A percentile compares a stretch with the other conserved stretches of the same genome.
Conservation (phyloP, 2,113 vertebrate genomes). For the Eretmochelys imbricata region DNA sequence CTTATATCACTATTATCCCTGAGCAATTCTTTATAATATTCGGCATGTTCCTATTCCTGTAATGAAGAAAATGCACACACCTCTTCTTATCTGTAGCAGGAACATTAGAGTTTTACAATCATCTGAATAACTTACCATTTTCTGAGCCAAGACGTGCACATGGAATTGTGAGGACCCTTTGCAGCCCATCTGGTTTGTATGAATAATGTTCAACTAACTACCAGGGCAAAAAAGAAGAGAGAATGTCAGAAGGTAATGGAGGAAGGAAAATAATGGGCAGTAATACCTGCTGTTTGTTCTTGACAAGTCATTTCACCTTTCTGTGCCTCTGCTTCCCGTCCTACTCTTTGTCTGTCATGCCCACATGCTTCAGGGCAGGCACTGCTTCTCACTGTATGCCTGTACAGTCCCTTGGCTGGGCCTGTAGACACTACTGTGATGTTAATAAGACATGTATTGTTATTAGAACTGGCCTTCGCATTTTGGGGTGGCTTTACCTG, state of each 20-base stretch:
- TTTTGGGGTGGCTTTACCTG: neutral
- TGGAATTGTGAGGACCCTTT: conserved; percentile 85
- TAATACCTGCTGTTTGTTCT: neutral
- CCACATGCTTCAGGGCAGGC: neutral
- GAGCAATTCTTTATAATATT: neutral
- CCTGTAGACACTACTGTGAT: neutral
- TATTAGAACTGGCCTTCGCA: neutral
- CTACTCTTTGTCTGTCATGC: neutral
- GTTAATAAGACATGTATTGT: neutral
- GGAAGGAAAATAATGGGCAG: neutral
- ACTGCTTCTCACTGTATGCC: neutral
- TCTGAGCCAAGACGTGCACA: conserved; percentile 79
- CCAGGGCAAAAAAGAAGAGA: neutral
- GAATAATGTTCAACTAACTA: conserved; percentile 98
- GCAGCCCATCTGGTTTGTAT: conserved; percentile 94
- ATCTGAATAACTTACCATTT: conserved; percentile 72
- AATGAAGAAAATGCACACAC: neutral
- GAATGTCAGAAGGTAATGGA: neutral
- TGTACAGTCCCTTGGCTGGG: neutral
- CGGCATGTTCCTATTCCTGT: neutral
- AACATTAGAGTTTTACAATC: neutral
- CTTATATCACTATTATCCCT: neutral
- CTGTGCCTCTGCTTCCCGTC: neutral
- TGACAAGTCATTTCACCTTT: neutral
- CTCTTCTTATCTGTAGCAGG: neutral